Conservation (phyloP, 2,113 vertebrate species). For the Leptobrachium leishanense region DNA sequence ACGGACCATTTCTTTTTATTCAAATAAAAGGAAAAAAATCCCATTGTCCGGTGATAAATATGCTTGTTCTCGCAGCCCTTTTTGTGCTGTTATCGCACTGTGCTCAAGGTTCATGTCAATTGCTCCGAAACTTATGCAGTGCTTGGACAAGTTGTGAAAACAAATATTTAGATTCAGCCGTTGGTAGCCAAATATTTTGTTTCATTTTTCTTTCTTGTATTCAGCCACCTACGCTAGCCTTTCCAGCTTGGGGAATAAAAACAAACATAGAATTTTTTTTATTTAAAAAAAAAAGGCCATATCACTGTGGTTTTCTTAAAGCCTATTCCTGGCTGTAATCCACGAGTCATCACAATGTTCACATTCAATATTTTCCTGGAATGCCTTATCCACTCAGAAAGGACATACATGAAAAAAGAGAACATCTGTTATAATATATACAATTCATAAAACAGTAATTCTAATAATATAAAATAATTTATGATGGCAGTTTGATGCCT, state of each 20-base stretch:
- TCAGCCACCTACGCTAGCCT: not conserved
- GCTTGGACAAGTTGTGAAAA: not conserved
- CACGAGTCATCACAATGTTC: not conserved
- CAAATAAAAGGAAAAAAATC: no score
- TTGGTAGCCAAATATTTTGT: not conserved
- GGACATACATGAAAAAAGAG: not conserved
- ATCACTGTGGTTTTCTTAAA: not conserved
- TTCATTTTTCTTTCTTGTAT: not conserved
- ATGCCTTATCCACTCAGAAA: not conserved
- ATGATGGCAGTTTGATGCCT: no score
- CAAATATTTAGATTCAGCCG: not conserved
- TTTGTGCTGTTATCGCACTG: no score
- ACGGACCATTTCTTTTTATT: no score
- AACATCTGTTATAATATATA: not conserved
- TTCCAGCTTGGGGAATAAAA: not conserved
- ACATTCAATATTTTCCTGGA: not conserved
- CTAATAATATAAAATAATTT: no score
- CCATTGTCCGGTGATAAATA: no score
- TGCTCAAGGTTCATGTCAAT: not conserved
- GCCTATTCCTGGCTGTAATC: not conserved
- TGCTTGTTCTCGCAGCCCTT: no score
- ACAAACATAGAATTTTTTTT: not conserved
- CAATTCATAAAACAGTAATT: no score
- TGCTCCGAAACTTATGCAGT: not conserved
- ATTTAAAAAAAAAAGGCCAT: not conserved